Conservation (phyloP, 2,797 vertebrate genomes). For the Merluccius polli region DNA sequence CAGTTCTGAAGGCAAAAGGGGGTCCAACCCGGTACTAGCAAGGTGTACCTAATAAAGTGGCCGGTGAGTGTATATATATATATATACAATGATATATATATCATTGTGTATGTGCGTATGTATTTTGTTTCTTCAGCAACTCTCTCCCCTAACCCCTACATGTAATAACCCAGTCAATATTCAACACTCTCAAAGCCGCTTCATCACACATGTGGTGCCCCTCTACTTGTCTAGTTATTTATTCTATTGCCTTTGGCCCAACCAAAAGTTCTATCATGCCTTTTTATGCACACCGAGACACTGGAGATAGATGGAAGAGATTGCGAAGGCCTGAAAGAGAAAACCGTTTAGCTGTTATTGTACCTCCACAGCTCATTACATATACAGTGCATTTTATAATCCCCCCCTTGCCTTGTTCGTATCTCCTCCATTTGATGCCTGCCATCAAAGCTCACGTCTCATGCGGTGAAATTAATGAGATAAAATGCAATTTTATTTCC, state of each 20-base stretch:
- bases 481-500: constrained; percentile 27
- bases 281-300: constrained; percentile 48
- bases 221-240: constrained; percentile 43
- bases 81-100: too few species aligned
- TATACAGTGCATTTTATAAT: constrained; percentile 26
- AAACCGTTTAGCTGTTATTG: constrained; percentile 34
- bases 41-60: too few species aligned
- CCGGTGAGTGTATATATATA: background rate
- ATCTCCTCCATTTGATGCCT: constrained; percentile 39
- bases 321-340: constrained; percentile 41
- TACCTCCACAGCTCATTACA: constrained; percentile 42
- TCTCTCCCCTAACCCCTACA: background rate
- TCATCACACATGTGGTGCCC: constrained; percentile 44
- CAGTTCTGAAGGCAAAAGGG: too few species aligned
- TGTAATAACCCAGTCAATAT: constrained; percentile 35
- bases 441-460: constrained; percentile 29
- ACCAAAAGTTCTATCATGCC: constrained; percentile 44
- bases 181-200: constrained; percentile 42
- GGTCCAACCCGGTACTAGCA: too few species aligned
- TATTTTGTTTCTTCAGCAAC: constrained; percentile 27
- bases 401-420: constrained; percentile 38
- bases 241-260: constrained; percentile 55
- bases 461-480: constrained; percentile 48
- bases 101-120: too few species aligned
- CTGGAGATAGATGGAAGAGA: constrained; percentile 45